Base-by-base conservation (phyloP, 2,888 invertebrate genomes). In the Cylloceria caligata region DNA sequence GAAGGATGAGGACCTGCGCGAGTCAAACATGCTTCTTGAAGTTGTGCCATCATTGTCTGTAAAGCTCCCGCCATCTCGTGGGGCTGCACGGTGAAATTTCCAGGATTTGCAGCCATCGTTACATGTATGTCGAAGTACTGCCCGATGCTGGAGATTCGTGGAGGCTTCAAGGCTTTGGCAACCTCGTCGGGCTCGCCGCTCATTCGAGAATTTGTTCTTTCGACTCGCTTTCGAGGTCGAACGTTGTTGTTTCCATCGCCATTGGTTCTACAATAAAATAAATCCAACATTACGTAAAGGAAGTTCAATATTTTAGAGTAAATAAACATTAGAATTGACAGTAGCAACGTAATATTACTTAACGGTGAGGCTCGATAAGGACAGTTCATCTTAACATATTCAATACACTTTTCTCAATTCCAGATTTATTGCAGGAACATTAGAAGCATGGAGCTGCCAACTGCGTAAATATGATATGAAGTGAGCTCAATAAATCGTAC, bases 61-160 rank as follows among this genome's bases (percentile, higher is more conserved):
- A 24, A 79, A 21, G 39, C 74, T 0, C 9, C 6, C n/a, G 60
- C 79, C 34, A 81, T 81, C 0, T 85, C 79, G 11, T 85, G 85
- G 0, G 92, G 92, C 68, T 92, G 92, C 62, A 96, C 95, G 55
- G 95, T 95, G 88, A 96, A 96, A 93, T 96, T 95, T 92, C 95
- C 94, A 0, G 97, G 97, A 94, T 95, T 96, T 2, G 97, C 96
- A 0, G 96, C 96, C 93, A 96, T 95, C 0, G 96, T 95, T 74
- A 97, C 94, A 88, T 95, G 94, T 13, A 97, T 95, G 89, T 96
- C 96, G 88, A 96, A 96, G 88, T 94, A 95, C 42, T 94, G 92
- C 2, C 94, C 95, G 52, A 93, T 86, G 1, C 87, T 84, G 2
- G 94, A 94, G 24, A 95, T 91, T 11, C 80, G 80, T 1, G 94